A percentile compares a stretch with the other conserved stretches of the same genome.
Evolutionary conservation across 2,888 invertebrate genomes (phyloP).

Genomic region (Baccha elongata): DNA sequence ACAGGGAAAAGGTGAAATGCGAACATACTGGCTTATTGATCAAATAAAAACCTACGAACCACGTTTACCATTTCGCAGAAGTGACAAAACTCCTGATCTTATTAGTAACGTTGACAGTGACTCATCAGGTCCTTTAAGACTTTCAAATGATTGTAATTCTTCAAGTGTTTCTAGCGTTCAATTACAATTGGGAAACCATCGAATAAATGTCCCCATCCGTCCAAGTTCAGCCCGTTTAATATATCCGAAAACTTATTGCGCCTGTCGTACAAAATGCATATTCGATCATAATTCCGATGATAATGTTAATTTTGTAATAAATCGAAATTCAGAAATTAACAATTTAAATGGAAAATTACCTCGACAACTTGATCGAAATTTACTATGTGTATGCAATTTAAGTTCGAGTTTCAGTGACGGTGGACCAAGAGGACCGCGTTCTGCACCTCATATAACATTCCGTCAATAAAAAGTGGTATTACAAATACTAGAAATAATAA

Average conservation of each 20-base stretch:
- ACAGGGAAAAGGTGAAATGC: conserved; percentile 96
- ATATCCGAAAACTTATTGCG: conserved; percentile 75
- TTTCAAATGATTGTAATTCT: conserved; percentile 51
- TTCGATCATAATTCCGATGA: conserved; percentile 80
- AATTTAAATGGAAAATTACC: conserved; percentile 29
- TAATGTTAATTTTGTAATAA: conserved; percentile 76
- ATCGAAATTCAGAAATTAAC: conserved; percentile 35
- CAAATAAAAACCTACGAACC: conserved; percentile 83
- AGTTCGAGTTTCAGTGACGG: conserved; percentile 75
- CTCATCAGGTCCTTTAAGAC: conserved; percentile 36
- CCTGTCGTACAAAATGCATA: conserved; percentile 79
- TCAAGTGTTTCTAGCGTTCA: conserved; percentile 59
- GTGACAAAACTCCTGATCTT: conserved; percentile 79
- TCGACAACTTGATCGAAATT: conserved; percentile 60
- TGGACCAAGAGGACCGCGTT: conserved; percentile 78
- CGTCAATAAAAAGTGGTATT: conserved; percentile 75
- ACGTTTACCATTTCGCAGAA: conserved; percentile 54
- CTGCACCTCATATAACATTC: conserved; percentile 81
- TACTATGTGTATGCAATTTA: conserved; percentile 79
- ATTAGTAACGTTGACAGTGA: conserved; percentile 78
- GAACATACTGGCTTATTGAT: conserved; percentile 93
- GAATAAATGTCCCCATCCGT: conserved; percentile 52
- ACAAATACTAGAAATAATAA: neutral
- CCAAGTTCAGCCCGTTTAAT: conserved; percentile 64
- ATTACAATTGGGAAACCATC: conserved; percentile 46